Percentiles rank a stretch among this genome's conserved stretches.
phyloP scores from a whole-genome alignment of 2,888 invertebrate genomes.

The Dexiosoma caninum region DNA sequence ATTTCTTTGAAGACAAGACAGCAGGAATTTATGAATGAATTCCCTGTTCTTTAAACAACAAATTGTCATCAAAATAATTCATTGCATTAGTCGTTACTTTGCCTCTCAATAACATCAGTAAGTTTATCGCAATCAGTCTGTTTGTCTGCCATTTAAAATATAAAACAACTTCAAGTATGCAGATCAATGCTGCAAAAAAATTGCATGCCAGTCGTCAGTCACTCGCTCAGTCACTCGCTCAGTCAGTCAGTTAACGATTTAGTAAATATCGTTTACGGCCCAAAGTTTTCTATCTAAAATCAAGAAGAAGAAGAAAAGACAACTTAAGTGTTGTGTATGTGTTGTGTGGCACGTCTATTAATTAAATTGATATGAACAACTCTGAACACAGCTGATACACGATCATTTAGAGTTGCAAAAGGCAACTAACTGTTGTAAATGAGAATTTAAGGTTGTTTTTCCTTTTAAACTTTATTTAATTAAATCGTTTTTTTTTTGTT shows the following conservation, averaged over 20 bases:
- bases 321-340: neutral
- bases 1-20: neutral
- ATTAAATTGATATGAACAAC: slow-evolving; percentile 55
- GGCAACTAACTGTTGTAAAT: neutral
- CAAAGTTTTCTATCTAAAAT: slow-evolving; percentile 32
- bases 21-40: slow-evolving; percentile 40
- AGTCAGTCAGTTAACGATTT: slow-evolving; percentile 10
- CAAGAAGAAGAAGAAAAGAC: too few species aligned
- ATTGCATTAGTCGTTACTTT: neutral
- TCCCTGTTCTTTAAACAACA: slow-evolving; percentile 13
- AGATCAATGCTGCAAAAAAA: neutral
- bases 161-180: slow-evolving; percentile 27
- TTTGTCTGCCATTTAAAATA: neutral
- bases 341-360: slow-evolving; percentile 49
- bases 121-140: slow-evolving; percentile 9
- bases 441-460: neutral
- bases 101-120: neutral
- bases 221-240: too few species aligned
- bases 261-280: slow-evolving; percentile 25
- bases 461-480: neutral
- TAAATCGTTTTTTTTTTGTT: slow-evolving; percentile 27
- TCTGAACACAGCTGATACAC: slow-evolving; percentile 33
- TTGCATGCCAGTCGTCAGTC: neutral
- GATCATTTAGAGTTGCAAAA: slow-evolving; percentile 34
- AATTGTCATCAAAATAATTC: slow-evolving; percentile 11